Conservation (phyloP, 2,888 invertebrate genomes). For the Melikaiella ostensackeni region DNA sequence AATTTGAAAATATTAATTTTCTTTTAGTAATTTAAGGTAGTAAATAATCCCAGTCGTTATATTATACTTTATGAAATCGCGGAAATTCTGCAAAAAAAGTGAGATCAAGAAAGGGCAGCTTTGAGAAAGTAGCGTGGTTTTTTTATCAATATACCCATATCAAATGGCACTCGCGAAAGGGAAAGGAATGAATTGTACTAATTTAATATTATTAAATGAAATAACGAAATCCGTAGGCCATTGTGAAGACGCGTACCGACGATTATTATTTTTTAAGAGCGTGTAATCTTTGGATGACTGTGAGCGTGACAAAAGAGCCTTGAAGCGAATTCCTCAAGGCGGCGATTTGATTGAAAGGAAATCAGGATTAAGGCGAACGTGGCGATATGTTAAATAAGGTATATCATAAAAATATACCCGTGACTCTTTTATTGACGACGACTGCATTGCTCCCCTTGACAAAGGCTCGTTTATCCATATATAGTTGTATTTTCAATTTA, state of each 20-base stretch:
- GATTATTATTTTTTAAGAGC: conserved; percentile 37
- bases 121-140: conserved; percentile 20
- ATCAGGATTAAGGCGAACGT: conserved; percentile 43
- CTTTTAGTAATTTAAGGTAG: conserved; percentile 19
- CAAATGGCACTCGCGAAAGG: conserved; percentile 26
- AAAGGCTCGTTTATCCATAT: conserved; percentile 72
- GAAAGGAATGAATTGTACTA: conserved; percentile 7
- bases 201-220: conserved; percentile 24
- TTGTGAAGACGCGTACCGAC: conserved; percentile 22
- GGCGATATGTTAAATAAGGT: conserved; percentile 23
- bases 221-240: conserved; percentile 28
- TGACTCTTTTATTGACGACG: conserved; percentile 68
- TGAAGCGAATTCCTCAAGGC: conserved; percentile 50
- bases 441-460: conserved; percentile 71
- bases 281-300: conserved; percentile 39
- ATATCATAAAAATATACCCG: conserved; percentile 52
- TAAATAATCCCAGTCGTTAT: conserved; percentile 32
- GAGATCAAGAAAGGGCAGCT: conserved; percentile 13
- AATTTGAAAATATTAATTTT: conserved; percentile 17
- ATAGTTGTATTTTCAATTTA: conserved; percentile 72
- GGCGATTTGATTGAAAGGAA: conserved; percentile 45
- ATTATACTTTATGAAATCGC: conserved; percentile 22
- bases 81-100: conserved; percentile 44
- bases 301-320: conserved; percentile 49
- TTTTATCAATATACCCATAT: conserved; percentile 24